Evolutionary conservation across 2,888 invertebrate species (phyloP).

Genomic region (Liposcelis brunnea): DNA sequence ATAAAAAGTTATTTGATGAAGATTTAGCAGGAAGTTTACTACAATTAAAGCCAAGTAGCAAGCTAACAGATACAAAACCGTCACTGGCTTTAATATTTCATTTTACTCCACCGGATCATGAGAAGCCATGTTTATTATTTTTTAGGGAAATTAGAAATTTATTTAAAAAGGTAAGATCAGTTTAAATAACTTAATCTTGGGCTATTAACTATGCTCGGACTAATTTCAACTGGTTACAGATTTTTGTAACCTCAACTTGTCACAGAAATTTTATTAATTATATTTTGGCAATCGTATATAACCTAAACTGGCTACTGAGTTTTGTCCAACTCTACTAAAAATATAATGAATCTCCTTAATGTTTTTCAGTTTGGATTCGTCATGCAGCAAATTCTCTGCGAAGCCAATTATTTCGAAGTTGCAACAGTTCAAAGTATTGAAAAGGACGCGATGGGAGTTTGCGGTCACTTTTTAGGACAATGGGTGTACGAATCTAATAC

Average conservation of each 20-base stretch:
- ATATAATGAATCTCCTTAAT: too few species aligned
- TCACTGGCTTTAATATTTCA: conserved; percentile 71
- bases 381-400: conserved; percentile 59
- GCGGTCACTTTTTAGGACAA: conserved; percentile 64
- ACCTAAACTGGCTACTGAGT: too few species aligned
- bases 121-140: conserved; percentile 50
- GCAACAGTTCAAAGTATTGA: conserved; percentile 76
- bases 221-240: too few species aligned
- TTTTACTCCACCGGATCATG: conserved; percentile 46
- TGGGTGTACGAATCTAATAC: conserved; percentile 53
- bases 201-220: too few species aligned
- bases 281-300: too few species aligned
- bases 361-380: conserved; percentile 66
- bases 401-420: conserved; percentile 58
- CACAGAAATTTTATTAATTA: too few species aligned
- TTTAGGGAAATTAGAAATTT: conserved; percentile 58
- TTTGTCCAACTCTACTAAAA: too few species aligned
- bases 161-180: conserved; percentile 51
- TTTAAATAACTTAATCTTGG: too few species aligned
- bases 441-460: conserved; percentile 81
- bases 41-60: conserved; percentile 35
- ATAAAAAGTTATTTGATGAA: conserved; percentile 38
- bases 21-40: conserved; percentile 60
- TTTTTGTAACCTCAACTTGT: too few species aligned
- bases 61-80: conserved; percentile 42